phyloP scores from a whole-genome alignment of 2,113 vertebrate species.

The Thermophis baileyi region DNA sequence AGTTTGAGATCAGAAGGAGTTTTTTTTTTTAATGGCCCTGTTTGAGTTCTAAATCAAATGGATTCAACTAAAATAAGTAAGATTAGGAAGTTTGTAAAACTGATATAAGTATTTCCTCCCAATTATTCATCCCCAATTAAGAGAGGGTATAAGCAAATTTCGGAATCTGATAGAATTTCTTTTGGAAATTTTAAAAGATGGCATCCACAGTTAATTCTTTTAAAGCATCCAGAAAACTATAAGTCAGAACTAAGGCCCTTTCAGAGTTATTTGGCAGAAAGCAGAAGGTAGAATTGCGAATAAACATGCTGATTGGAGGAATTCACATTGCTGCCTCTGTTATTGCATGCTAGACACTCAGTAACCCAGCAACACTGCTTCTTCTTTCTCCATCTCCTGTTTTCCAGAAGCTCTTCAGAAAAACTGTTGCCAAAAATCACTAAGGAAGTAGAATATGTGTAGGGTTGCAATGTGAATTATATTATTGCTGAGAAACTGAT shows the following conservation, averaged over 20 bases:
- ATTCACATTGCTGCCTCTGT: not conserved
- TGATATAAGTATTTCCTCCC: not conserved
- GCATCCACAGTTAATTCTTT: not conserved
- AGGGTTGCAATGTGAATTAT: not conserved
- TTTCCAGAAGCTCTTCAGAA: not conserved
- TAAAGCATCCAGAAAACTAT: not conserved
- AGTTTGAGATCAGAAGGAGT: not conserved
- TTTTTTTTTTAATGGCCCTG: not conserved
- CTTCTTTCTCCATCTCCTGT: not conserved
- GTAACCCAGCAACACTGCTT: not conserved
- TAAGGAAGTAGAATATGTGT: not conserved
- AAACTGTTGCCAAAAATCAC: not conserved
- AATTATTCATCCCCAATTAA: not conserved
- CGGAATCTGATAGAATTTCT: not conserved
- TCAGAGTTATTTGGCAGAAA: not conserved
- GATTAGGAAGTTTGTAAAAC: not conserved
- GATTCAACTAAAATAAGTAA: not conserved
- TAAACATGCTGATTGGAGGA: not conserved
- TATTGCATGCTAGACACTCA: not conserved
- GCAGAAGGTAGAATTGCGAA: not conserved
- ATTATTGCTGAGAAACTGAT: not conserved
- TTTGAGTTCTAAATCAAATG: not conserved
- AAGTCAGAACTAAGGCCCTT: not conserved
- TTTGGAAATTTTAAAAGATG: not conserved
- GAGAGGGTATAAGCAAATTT: not conserved